A percentile compares a stretch with the other conserved stretches of the same genome.
Evolutionary conservation across 2,797 vertebrate species (phyloP).

Genomic region (Tenualosa thibaudeaui): DNA sequence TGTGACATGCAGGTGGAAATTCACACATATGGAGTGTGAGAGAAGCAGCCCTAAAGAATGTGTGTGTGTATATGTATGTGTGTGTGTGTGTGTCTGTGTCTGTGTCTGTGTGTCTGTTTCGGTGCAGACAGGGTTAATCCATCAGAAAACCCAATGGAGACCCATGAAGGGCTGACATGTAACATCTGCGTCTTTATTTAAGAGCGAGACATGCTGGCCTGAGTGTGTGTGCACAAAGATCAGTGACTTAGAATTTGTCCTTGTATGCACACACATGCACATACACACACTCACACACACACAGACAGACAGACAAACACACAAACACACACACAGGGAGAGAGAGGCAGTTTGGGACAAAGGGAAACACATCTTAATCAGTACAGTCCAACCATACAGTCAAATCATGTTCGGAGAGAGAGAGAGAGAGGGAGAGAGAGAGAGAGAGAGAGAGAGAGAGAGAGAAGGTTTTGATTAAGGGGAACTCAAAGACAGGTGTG

Average conservation of each 20-base stretch:
- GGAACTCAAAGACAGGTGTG: constrained; percentile 33
- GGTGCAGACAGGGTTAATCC: background rate
- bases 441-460: no score
- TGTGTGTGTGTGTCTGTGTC: background rate
- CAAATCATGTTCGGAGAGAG: no score
- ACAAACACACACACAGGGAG: background rate
- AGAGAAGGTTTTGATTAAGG: constrained; percentile 40
- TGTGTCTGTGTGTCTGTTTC: background rate
- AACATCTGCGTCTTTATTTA: constrained; percentile 12
- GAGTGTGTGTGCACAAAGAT: no score
- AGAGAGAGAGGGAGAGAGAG: no score
- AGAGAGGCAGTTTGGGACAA: background rate
- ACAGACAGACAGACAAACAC: background rate
- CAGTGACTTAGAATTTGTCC: no score
- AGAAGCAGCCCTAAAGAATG: no score
- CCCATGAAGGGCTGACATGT: background rate
- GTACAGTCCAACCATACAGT: no score
- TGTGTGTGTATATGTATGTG: background rate
- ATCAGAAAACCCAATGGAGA: background rate
- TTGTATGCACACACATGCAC: background rate
- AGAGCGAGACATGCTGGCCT: background rate
- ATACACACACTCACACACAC: background rate
- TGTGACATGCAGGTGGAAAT: no score
- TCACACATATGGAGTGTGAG: no score
- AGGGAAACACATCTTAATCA: no score